Evolutionary conservation across 2,797 vertebrate species (phyloP).

Genomic region (Bovichtus diacanthus): DNA sequence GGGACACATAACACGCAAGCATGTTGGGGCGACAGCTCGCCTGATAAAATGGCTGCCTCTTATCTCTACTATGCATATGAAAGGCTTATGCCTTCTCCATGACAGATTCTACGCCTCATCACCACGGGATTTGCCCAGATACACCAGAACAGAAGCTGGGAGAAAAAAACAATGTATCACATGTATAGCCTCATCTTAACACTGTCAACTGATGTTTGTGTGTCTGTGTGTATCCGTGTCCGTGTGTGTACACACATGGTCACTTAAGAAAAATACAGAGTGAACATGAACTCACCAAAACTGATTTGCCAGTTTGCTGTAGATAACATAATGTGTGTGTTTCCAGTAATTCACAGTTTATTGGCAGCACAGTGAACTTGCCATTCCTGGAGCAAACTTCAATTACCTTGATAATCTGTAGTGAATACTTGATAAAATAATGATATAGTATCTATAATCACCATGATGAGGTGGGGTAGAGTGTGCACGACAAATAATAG

Average conservation of each 20-base stretch:
- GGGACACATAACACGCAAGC: constrained; percentile 71
- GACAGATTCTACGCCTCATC: constrained; percentile 85
- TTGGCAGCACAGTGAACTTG: constrained; percentile 62
- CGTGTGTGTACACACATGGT: constrained; percentile 3
- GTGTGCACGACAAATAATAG: constrained; percentile 77
- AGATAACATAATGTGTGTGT: constrained; percentile 46
- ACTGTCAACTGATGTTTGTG: constrained; percentile 66
- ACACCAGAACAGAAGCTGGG: constrained; percentile 76
- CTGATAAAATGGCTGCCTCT: constrained; percentile 88
- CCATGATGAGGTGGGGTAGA: constrained; percentile 80
- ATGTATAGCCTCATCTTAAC: constrained; percentile 76
- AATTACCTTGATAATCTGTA: constrained; percentile 84
- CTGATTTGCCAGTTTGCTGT: constrained; percentile 46
- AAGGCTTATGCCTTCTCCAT: constrained; percentile 87
- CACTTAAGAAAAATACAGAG: constrained; percentile 43
- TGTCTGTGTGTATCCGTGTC: constrained; percentile 19
- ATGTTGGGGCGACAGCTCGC: constrained; percentile 78
- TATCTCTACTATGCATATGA: constrained; percentile 89
- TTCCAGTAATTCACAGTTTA: constrained; percentile 63
- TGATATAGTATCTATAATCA: constrained; percentile 86
- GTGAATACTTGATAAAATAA: constrained; percentile 84
- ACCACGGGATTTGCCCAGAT: constrained; percentile 83
- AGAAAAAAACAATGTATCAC: constrained; percentile 81
- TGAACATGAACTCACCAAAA: constrained; percentile 50
- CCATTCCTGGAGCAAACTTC: constrained; percentile 75